Evolutionary conservation across 2,113 vertebrate genomes (phyloP).

Genomic region (Cercocebus atys): DNA sequence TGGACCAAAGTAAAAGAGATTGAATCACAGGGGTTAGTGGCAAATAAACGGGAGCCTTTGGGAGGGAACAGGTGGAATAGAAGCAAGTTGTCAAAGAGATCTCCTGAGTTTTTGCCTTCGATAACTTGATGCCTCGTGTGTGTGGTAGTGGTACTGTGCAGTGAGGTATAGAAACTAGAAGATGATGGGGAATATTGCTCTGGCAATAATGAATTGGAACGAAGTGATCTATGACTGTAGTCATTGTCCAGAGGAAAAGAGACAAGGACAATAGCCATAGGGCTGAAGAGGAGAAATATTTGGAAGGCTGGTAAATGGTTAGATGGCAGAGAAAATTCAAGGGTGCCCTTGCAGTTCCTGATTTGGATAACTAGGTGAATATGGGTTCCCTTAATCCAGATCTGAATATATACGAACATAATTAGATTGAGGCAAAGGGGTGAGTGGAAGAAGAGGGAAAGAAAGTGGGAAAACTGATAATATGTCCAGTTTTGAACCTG

Average conservation of each 20-base stretch:
- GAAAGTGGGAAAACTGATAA: neutral
- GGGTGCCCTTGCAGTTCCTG: neutral
- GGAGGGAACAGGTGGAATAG: neutral
- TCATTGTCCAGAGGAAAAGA: neutral
- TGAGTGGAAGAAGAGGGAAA: neutral
- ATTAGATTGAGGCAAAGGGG: neutral
- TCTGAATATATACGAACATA: neutral
- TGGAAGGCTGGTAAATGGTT: neutral
- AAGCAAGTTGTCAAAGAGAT: neutral
- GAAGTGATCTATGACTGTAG: neutral
- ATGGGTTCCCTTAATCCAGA: neutral
- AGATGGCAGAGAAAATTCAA: neutral
- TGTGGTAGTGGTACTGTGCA: neutral
- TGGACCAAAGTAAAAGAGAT: neutral
- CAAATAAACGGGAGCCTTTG: neutral
- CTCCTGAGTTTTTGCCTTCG: neutral
- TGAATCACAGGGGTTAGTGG: neutral
- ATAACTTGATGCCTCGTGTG: neutral
- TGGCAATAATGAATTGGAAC: neutral
- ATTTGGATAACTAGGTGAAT: neutral
- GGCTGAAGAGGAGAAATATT: neutral
- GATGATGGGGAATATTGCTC: neutral
- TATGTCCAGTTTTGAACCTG: neutral
- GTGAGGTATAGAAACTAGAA: neutral
- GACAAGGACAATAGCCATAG: no score